phyloP scores from a whole-genome alignment of 2,797 vertebrate species.

The Amblyopsis hoosieri region DNA sequence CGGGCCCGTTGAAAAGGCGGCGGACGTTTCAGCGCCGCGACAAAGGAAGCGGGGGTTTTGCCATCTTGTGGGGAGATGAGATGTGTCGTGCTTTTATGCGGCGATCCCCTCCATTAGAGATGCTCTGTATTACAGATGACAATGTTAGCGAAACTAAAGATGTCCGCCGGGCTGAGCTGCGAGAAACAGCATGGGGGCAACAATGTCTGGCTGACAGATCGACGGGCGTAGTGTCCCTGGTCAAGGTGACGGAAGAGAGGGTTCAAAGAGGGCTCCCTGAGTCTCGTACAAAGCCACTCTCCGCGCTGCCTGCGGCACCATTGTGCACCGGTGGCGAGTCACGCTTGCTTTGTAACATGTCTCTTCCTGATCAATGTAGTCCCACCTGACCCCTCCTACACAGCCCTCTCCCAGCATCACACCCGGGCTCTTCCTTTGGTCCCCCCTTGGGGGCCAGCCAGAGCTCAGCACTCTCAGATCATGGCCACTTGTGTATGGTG shows the following conservation, averaged over 20 bases:
- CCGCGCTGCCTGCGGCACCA: slow-evolving; percentile 34
- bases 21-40: slow-evolving; percentile 14
- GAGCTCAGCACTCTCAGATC: neutral
- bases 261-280: slow-evolving; percentile 24
- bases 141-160: slow-evolving; percentile 4
- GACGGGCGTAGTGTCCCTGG: slow-evolving; percentile 14
- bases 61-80: slow-evolving; percentile 19
- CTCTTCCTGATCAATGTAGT: slow-evolving; percentile 37
- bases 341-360: slow-evolving; percentile 30
- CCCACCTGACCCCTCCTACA: slow-evolving; percentile 27
- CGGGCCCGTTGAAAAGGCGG: slow-evolving; percentile 17
- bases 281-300: slow-evolving; percentile 63
- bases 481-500: too few relatives aligned
- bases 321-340: slow-evolving; percentile 29
- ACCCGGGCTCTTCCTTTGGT: neutral
- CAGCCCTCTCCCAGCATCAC: too few relatives aligned
- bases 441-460: neutral
- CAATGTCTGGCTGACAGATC: slow-evolving; percentile 1
- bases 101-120: neutral
- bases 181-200: neutral
- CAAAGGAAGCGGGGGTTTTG: slow-evolving; percentile 28
- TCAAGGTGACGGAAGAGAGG: slow-evolving; percentile 33
- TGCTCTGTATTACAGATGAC: slow-evolving; percentile 12
- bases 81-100: neutral
- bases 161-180: too few relatives aligned